Base-by-base conservation (phyloP, 2,888 invertebrate species). In the Polydesmus complanatus region DNA sequence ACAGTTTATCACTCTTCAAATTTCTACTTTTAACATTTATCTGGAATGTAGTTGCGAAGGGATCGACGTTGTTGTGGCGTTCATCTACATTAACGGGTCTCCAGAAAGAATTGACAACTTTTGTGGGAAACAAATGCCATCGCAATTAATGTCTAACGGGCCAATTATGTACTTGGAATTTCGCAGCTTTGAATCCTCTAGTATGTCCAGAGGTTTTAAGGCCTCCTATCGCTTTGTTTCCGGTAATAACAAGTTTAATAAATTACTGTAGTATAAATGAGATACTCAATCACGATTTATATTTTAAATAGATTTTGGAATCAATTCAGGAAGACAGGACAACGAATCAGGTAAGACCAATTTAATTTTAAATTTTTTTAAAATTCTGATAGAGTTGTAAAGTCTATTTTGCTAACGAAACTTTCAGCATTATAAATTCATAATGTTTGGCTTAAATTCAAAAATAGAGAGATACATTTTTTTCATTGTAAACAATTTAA, bases 81-180 rank as follows among this genome's bases (percentile, higher is more conserved):
- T 85, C 73, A 85, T 91, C 56, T 83, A 85, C 69, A 85, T 88
- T 61, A 85, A 88, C 11, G 88, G 88, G 1, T 80, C 87, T 67
- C 82, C 87, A 77, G 89, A 91, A 71, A 84, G 88, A 70, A 84
- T 92, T 61, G 90, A 90, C 69, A 84, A 85, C 26, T 88, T 88
- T 71, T 96, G 96, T 72, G 93, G 91, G 5, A 80, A 80, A 48
- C 82, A 83, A 65, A 74, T 85, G 58, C 93, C 94, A 1, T 85
- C 86, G 67, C 89, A 90, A 61, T 80, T 95, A 66, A 95, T 96
- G 94, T 95, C 94, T 62, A 90, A 86, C 71, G 89, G 90, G 51
- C 86, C 88, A 56, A 81, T 86, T 69, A 78, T 96, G 70, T 83
- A 87, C 72, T 76, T 96, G 61, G 89, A 92, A 74, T 94, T 94